Percentiles rank a stretch among this genome's conserved stretches.
phyloP scores from a whole-genome alignment of 2,888 invertebrate species.

The Philhelius pedissequus region DNA sequence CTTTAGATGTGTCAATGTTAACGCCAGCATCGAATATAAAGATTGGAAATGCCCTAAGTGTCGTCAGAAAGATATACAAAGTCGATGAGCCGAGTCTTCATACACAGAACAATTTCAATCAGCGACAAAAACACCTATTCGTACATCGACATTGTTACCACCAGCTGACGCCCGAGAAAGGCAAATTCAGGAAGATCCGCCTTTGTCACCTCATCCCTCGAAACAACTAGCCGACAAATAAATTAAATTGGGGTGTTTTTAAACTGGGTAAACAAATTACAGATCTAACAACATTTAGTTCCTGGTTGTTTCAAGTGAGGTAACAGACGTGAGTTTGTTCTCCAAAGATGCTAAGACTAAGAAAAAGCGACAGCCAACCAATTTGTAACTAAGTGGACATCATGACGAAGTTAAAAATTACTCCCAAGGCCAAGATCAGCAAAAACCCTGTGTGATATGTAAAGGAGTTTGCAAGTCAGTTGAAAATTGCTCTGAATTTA shows the following conservation, averaged over 20 bases:
- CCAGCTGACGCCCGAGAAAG: background rate
- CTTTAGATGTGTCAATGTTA: background rate
- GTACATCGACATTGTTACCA: background rate
- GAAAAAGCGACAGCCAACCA: background rate
- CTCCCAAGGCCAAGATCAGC: background rate
- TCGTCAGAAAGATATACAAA: background rate
- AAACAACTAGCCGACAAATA: background rate
- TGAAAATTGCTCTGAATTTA: no score
- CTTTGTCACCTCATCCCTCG: background rate
- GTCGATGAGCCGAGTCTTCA: background rate
- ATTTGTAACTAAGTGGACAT: background rate
- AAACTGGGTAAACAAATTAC: background rate
- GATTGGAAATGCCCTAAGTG: background rate
- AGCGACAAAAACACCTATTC: background rate
- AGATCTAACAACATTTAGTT: conserved; percentile 19
- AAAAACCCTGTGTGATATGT: background rate
- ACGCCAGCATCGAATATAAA: background rate
- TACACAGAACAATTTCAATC: background rate
- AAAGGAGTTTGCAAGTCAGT: background rate
- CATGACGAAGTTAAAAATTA: background rate
- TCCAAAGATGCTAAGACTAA: background rate
- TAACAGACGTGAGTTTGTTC: background rate
- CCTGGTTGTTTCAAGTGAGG: conserved; percentile 27
- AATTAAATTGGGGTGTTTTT: conserved; percentile 56
- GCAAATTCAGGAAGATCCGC: background rate